These are phyloP conservation scores for Eupsilia transversa DNA, from an alignment of 2,888 invertebrate genomes.

Conservation along the genomic window DNA sequence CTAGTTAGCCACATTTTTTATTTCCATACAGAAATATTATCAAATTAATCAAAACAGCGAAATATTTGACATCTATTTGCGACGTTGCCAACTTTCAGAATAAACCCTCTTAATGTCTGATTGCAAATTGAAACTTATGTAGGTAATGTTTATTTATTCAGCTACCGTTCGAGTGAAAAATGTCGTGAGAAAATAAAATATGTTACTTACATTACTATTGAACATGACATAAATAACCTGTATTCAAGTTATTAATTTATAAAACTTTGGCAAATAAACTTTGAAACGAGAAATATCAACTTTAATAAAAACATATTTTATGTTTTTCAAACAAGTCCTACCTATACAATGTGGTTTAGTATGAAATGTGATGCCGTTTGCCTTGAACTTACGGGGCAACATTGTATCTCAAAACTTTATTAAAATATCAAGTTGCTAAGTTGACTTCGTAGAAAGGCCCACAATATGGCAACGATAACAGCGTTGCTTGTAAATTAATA, in stretches of 20 bases:
- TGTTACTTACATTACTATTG: constrained; percentile 39
- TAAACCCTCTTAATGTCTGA: too few relatives aligned
- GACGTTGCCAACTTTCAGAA: too few relatives aligned
- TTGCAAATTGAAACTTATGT: constrained; percentile 23
- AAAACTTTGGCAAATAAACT: constrained; percentile 24
- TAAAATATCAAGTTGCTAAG: constrained; percentile 81
- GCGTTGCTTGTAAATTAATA: constrained; percentile 72
- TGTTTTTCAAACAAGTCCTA: constrained; percentile 40
- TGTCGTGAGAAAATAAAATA: constrained; percentile 59
- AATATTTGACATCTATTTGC: too few relatives aligned
- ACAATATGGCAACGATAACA: constrained; percentile 70
- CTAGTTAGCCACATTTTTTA: too few relatives aligned
- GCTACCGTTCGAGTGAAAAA: constrained; percentile 24
- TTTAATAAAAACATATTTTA: constrained; percentile 27
- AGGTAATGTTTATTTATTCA: constrained; percentile 15
- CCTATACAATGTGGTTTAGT: constrained; percentile 62
- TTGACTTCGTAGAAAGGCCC: constrained; percentile 80
- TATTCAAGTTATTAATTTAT: constrained; percentile 33
- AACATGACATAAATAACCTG: constrained; percentile 38
- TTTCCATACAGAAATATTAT: too few relatives aligned
- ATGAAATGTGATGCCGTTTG: constrained; percentile 68
- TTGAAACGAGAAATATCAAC: constrained; percentile 21
- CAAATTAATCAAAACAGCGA: too few relatives aligned
- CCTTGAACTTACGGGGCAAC: constrained; percentile 78
- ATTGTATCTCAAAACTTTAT: constrained; percentile 75